These are phyloP conservation scores for Peromyscus aztecus DNA, from an alignment of 2,797 vertebrate genomes.

Conservation along the genomic window DNA sequence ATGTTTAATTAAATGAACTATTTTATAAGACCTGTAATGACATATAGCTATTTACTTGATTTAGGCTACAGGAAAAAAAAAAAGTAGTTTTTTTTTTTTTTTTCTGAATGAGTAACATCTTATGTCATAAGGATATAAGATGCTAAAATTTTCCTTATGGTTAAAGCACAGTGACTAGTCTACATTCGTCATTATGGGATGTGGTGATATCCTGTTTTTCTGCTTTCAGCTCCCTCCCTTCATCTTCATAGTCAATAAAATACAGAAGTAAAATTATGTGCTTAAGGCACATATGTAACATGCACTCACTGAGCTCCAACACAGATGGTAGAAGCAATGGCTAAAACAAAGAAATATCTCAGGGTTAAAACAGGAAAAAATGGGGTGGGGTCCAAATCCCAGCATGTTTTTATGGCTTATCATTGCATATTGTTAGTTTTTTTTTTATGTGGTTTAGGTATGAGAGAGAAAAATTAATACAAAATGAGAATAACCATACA, in stretches of 20 bases:
- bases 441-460: neutral
- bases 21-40: neutral
- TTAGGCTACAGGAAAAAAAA: neutral
- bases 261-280: neutral
- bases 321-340: neutral
- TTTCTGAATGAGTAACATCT: neutral
- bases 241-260: neutral
- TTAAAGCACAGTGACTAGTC: neutral
- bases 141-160: constrained; percentile 1
- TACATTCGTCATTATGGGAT: neutral
- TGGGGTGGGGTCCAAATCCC: neutral
- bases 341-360: neutral
- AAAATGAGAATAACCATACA: constrained; percentile 14
- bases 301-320: neutral
- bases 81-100: neutral
- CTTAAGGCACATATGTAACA: neutral
- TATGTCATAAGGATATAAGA: neutral
- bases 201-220: neutral
- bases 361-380: neutral
- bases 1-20: constrained; percentile 11
- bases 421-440: neutral
- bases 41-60: constrained; percentile 1
- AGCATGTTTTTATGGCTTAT: neutral
- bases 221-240: neutral
- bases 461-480: constrained; percentile 18